Base-by-base conservation (phyloP, 2,113 vertebrate species). In the Spermophilus dauricus region DNA sequence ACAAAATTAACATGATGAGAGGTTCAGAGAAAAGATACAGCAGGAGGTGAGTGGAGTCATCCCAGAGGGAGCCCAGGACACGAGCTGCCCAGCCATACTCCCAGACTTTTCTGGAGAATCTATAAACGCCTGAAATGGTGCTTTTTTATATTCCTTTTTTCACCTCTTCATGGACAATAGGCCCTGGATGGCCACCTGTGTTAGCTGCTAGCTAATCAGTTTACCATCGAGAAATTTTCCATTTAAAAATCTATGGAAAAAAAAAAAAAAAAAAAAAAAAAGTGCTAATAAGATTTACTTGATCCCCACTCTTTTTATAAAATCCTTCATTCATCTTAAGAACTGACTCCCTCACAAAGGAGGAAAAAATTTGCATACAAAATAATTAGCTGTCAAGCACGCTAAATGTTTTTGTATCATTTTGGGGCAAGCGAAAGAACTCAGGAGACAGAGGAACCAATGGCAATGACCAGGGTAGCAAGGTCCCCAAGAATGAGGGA, bases 251-350 rank as follows among this genome's bases (percentile, higher is more conserved):
- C n/a, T n/a, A n/a, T n/a, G n/a, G n/a, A n/a, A n/a, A n/a, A 45
- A 45, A 8, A 45, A 45, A 8, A 45, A 45, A 8, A 42, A 42
- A 42, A 42, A 42, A 45, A 45, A 2, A 77, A 70, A 56, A 77
- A 82, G 28, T 16, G 10, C 20, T 78, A 63, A 72, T 63, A n/a
- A 89, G 42, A 56, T 53, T 81, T 17, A 45, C 37, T 77, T 16
- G 67, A 4, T 13, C 61, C 24, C 22, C 5, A 12, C 42, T 26
- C 58, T 65, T 89, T 7, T 83, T 7, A 7, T 20, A n/a, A 91
- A 88, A 95, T 63, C 30, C 56, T 95, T 53, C 75, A 48, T 12
- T 91, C 78, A 76, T 65, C 76, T 86, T 89, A 72, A 45, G 77
- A 93, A 67, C 45, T 13, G 56, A 86, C 65, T 95, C 53, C n/a